Evolutionary conservation across 2,888 invertebrate species (phyloP).

Genomic region (Doris montereyensis): DNA sequence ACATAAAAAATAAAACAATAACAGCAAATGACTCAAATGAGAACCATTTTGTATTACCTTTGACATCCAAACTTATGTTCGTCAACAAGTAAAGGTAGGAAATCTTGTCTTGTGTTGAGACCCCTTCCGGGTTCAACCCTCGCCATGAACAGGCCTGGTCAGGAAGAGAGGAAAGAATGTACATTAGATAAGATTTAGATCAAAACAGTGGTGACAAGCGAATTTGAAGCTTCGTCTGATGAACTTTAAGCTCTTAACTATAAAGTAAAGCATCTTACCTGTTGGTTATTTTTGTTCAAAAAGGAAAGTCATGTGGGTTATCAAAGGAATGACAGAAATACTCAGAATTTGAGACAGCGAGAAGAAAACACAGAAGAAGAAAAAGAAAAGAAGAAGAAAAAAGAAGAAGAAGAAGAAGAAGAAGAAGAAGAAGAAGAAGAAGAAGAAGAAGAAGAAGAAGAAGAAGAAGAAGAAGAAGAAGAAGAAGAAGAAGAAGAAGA

Average conservation of each 20-base stretch:
- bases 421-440: not conserved
- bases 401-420: slow-evolving; percentile 9
- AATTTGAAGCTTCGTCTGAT: no score
- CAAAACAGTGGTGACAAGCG: no score
- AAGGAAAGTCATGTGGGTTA: not conserved
- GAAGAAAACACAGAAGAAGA: not conserved
- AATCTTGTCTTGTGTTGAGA: slow-evolving; percentile 40
- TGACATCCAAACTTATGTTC: slow-evolving; percentile 37
- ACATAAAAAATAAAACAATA: no score
- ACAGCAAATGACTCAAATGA: no score
- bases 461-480: not conserved
- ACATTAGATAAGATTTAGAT: no score
- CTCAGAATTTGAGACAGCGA: not conserved
- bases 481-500: not conserved
- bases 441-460: not conserved
- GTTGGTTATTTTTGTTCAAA: no score
- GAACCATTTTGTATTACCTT: no score
- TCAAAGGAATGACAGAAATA: not conserved
- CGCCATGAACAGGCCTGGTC: slow-evolving; percentile 46
- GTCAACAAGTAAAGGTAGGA: slow-evolving; percentile 43
- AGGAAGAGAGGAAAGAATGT: no score
- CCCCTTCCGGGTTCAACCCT: slow-evolving; percentile 46
- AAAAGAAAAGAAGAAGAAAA: slow-evolving; percentile 15
- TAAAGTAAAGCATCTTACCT: no score
- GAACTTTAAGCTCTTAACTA: no score